Conservation (phyloP, 1,140 invertebrate genomes). For the Achatina immaculata region DNA sequence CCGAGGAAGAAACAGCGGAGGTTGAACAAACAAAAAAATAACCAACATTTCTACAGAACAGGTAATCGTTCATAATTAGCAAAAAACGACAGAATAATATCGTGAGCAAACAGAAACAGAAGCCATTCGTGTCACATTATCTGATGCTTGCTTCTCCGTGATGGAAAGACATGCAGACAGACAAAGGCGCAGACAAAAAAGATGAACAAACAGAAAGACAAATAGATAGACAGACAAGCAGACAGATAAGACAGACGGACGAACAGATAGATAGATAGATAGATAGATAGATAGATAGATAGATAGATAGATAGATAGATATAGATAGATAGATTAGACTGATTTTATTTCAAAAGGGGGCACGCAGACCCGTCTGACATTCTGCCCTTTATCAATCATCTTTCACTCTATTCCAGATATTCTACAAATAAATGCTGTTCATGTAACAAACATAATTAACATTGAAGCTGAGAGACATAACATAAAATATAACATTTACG, state of each 20-base stretch:
- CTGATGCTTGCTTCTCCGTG: too few species aligned
- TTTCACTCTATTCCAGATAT: too few species aligned
- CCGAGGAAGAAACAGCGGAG: slow-evolving; percentile 6
- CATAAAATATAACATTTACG: too few species aligned
- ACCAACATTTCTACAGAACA: background rate
- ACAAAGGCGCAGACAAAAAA: slow-evolving; percentile 7
- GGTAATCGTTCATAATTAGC: background rate
- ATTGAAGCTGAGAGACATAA: too few species aligned
- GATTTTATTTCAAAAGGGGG: too few species aligned
- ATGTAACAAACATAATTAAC: too few species aligned
- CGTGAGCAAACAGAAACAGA: background rate
- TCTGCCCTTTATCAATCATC: too few species aligned
- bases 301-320: background rate
- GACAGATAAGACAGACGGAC: background rate
- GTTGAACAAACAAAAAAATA: background rate
- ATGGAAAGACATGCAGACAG: slow-evolving; percentile 22
- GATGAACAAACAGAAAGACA: too few species aligned
- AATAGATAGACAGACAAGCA: background rate
- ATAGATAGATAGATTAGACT: slow-evolving; percentile 7
- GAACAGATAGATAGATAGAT: background rate
- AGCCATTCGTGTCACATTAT: too few species aligned
- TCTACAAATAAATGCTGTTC: too few species aligned
- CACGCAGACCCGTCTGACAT: too few species aligned
- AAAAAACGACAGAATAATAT: background rate
- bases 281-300: background rate